Base-by-base conservation (phyloP, 2,113 vertebrate genomes). In the Albula glossodonta region DNA sequence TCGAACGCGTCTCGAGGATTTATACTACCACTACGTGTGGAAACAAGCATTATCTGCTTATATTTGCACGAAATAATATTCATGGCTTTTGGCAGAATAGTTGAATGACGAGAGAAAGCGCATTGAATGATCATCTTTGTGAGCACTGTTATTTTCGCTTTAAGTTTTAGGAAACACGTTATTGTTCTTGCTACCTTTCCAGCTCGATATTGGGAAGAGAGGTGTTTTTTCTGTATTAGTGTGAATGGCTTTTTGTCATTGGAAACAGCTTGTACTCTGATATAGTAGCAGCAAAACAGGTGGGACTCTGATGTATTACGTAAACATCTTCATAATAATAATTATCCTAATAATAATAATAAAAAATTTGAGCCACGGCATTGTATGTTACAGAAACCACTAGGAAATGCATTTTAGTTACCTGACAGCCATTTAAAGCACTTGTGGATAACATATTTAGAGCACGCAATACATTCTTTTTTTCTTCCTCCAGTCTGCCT, bases 401-500 rank as follows among this genome's bases (percentile, higher is more conserved):
- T 22, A 79, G 51, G 25, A 2, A 78, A 48, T 15, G 13, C n/a
- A 82, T 48, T 70, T 77, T n/a, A n/a, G 19, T 53, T 41, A 56
- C 52, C 51, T 10, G 12, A 41, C 10, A 56, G 25, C 17, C 17
- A 78, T 19, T 78, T 83, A 31, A 83, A 10, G 53, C 70, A 57
- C 7, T 66, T n/a, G 56, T 77, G 57, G 49, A 57, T 48, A 78
- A 53, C 19, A 7, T 63, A 19, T 63, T 63, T 63, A 74, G 19
- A 74, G n/a, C 22, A 74, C 8, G 1, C 4, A 25, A 0, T 57
- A 25, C 51, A 9, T 12, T 84, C n/a, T 83, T n/a, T 66, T 41
- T 56, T 56, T 41, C 13, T 50, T 70, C 84, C 8, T 52, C 81
- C 84, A 91, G 88, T 79, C 90, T 83, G 80, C 9, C 82, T 92